These are phyloP conservation scores for Odobenus rosmarus DNA, from an alignment of 2,113 vertebrate genomes.

Conservation along the genomic window DNA sequence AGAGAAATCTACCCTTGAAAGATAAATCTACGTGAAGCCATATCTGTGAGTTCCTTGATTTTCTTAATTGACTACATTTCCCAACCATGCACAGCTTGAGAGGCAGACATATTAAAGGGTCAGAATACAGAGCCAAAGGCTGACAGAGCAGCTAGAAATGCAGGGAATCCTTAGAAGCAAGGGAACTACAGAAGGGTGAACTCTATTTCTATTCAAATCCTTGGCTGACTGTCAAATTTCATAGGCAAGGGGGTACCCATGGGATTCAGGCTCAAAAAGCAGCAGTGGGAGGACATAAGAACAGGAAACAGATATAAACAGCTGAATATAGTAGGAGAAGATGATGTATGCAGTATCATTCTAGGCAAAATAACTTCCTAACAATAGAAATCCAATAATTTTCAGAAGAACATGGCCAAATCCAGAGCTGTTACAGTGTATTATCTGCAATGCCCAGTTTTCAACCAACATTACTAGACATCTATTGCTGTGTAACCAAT, in stretches of 20 bases:
- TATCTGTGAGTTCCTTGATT: neutral
- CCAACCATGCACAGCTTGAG: neutral
- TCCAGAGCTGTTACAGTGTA: neutral
- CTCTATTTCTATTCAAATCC: neutral
- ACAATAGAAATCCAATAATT: neutral
- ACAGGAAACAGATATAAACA: neutral
- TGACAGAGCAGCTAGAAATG: neutral
- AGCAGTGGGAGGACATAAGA: neutral
- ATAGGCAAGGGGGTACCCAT: neutral
- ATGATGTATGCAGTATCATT: neutral
- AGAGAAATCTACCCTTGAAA: neutral
- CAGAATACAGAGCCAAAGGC: neutral
- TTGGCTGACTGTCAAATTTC: neutral
- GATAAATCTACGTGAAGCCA: neutral
- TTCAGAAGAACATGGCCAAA: neutral
- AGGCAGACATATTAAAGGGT: slow-evolving; percentile 4
- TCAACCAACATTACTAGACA: neutral
- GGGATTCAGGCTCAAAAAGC: neutral
- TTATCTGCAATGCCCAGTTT: neutral
- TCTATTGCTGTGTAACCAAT: neutral
- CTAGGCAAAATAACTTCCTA: neutral
- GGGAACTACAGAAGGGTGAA: neutral
- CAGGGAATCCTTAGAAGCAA: neutral
- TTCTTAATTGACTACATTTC: neutral
- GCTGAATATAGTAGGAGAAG: neutral